A percentile compares a stretch with the other conserved stretches of the same genome.
Evolutionary conservation across 2,113 vertebrate species (phyloP).

Genomic region (Eulacestoma nigropectus): DNA sequence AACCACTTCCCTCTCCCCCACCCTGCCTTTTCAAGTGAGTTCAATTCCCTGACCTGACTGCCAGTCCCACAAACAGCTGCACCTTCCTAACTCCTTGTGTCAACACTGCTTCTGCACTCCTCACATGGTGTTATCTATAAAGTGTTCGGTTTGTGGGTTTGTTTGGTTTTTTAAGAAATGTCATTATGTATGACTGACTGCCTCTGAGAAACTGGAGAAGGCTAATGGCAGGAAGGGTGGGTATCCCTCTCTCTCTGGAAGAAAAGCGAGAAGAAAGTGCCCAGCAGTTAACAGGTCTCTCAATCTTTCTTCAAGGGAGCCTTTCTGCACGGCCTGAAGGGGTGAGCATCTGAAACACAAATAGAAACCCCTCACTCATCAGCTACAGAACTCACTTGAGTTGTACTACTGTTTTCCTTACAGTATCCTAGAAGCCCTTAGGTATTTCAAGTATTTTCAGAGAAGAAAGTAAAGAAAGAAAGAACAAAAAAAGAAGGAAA

Average conservation of each 20-base stretch:
- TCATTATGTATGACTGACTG: neutral
- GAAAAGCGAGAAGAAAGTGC: neutral
- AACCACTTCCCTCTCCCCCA: neutral
- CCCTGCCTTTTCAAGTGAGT: neutral
- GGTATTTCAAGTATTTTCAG: neutral
- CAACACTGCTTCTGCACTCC: neutral
- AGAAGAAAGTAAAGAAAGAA: neutral
- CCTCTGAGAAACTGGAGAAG: neutral
- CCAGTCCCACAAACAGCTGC: neutral
- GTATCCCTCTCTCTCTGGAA: neutral
- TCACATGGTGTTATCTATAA: neutral
- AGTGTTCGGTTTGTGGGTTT: neutral
- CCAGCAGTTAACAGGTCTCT: neutral
- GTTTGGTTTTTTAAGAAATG: neutral
- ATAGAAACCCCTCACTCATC: neutral
- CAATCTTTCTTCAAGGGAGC: neutral
- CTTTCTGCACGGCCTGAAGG: neutral
- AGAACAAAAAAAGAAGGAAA: neutral
- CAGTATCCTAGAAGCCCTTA: neutral
- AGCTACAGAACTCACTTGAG: neutral
- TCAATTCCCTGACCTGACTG: neutral
- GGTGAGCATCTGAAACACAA: neutral
- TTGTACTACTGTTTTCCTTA: neutral
- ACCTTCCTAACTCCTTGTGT: neutral
- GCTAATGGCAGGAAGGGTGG: constrained; percentile 25